These are phyloP conservation scores for Mesocricetus auratus DNA, from an alignment of 2,113 vertebrate species.

Conservation along the genomic window DNA sequence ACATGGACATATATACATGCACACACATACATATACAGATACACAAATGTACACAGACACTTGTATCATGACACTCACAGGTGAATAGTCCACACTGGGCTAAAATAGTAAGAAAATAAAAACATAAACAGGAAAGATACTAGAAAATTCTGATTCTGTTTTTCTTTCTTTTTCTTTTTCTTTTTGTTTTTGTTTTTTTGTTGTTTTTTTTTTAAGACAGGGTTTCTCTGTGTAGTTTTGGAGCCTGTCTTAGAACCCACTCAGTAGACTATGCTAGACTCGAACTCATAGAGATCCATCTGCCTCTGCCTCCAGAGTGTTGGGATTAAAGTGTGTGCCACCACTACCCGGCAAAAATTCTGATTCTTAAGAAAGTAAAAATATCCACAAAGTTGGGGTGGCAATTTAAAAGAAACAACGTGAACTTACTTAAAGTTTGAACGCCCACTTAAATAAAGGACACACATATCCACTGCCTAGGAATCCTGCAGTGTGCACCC, in stretches of 20 bases:
- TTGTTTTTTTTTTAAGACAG: too few species aligned
- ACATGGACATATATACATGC: not conserved
- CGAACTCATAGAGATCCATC: too few species aligned
- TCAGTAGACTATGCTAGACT: too few species aligned
- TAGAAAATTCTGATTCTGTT: slow-evolving; percentile 15
- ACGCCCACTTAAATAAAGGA: not conserved
- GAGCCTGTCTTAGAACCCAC: too few species aligned
- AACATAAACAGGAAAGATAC: slow-evolving; percentile 52
- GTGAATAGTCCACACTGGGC: slow-evolving; percentile 54
- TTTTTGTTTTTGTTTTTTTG: too few species aligned
- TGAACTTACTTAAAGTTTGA: not conserved
- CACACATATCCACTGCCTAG: not conserved
- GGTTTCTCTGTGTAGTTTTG: too few species aligned
- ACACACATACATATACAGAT: not conserved
- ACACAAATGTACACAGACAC: not conserved
- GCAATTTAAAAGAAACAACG: not conserved
- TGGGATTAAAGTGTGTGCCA: too few species aligned
- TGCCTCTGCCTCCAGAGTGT: too few species aligned
- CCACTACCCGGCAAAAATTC: not conserved
- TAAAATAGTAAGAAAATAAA: not conserved
- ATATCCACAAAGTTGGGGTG: not conserved
- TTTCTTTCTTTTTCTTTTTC: too few species aligned
- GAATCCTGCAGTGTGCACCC: not conserved
- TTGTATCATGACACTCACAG: slow-evolving; percentile 5
- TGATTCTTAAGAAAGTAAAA: slow-evolving; percentile 49